These are phyloP conservation scores for Cyphomyrmex costatus DNA, from an alignment of 1,140 invertebrate genomes.

Conservation along the genomic window DNA sequence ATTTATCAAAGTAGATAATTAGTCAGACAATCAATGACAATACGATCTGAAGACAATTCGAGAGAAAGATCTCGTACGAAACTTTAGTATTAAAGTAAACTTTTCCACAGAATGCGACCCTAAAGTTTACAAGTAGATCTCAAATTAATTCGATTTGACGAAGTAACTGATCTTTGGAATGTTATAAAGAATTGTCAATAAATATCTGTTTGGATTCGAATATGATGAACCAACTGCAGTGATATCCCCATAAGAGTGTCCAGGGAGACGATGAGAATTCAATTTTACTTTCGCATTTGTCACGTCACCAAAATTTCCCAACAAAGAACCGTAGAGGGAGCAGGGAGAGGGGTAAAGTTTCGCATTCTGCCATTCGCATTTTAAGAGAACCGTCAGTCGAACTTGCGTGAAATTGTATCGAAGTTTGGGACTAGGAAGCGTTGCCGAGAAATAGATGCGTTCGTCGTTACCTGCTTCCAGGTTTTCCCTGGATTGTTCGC, in stretches of 20 bases:
- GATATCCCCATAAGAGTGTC: background rate
- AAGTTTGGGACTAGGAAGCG: slow-evolving; percentile 43
- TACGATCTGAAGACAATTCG: background rate
- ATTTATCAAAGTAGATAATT: background rate
- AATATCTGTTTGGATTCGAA: background rate
- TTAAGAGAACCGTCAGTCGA: slow-evolving; percentile 66
- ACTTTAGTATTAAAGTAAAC: background rate
- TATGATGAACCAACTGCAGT: background rate
- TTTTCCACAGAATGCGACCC: background rate
- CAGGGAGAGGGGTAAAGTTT: background rate
- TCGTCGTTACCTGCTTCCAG: slow-evolving; percentile 25
- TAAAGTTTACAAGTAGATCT: slow-evolving; percentile 2
- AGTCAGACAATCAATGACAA: background rate
- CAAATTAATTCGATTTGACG: slow-evolving; percentile 39
- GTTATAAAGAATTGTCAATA: background rate
- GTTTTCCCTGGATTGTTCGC: slow-evolving; percentile 57
- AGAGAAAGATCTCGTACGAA: background rate
- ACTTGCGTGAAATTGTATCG: slow-evolving; percentile 72
- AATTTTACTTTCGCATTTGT: slow-evolving; percentile 32
- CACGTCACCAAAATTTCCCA: slow-evolving; percentile 39
- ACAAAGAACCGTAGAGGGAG: slow-evolving; percentile 26
- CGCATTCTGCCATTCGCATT: slow-evolving; percentile 48
- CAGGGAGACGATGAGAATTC: background rate
- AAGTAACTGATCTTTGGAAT: slow-evolving; percentile 4
- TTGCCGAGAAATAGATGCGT: slow-evolving; percentile 59